These are phyloP conservation scores for Pitangus sulphuratus DNA, from an alignment of 2,797 vertebrate genomes.

Conservation along the genomic window DNA sequence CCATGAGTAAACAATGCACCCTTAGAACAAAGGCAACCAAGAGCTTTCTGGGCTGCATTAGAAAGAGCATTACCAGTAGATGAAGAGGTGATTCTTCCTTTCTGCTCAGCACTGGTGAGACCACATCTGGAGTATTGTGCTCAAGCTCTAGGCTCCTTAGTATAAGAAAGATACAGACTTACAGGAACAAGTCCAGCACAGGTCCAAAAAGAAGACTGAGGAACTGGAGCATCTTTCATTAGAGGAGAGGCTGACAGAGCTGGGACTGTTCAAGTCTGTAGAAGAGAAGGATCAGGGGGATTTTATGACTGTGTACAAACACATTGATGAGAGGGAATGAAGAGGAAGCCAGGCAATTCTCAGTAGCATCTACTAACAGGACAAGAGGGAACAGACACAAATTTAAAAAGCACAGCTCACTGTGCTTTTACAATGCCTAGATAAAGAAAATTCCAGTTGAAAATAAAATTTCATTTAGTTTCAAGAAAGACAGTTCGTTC, in stretches of 20 bases:
- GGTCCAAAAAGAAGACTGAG: not conserved
- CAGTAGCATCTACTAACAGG: not conserved
- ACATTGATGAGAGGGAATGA: not conserved
- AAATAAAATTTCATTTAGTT: not conserved
- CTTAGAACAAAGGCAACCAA: not conserved
- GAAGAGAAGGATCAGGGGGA: not conserved
- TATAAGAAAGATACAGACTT: not conserved
- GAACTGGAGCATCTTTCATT: not conserved
- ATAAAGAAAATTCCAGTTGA: not conserved
- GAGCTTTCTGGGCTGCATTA: not conserved
- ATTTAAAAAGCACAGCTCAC: not conserved
- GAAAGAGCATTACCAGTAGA: not conserved
- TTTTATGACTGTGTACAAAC: not conserved
- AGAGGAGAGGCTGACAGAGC: not conserved
- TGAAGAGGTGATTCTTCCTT: not conserved
- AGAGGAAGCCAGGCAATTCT: not conserved
- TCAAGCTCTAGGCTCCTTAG: not conserved
- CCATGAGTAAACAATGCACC: not conserved
- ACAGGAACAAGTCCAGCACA: not conserved
- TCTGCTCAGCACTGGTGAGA: not conserved
- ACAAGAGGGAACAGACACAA: not conserved
- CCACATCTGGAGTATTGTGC: not conserved
- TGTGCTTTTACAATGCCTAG: not conserved
- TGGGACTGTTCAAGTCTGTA: not conserved
- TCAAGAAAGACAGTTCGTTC: not conserved